phyloP scores from a whole-genome alignment of 2,797 vertebrate genomes.

The Falco cherrug region DNA sequence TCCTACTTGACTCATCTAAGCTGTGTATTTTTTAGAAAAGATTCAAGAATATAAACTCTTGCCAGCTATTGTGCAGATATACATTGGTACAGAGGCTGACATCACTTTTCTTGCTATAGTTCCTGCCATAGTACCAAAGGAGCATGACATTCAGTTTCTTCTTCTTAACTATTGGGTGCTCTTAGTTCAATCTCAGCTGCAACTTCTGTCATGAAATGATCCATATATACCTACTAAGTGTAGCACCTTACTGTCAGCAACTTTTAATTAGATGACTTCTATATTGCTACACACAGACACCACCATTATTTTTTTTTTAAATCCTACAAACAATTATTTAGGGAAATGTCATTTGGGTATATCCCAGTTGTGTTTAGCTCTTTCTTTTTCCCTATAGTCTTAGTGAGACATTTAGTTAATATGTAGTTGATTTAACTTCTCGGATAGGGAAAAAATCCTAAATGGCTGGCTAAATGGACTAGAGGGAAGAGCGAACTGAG shows the following conservation, averaged over 20 bases:
- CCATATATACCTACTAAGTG: neutral
- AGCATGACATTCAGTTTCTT: neutral
- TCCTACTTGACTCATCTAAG: neutral
- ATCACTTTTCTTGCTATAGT: neutral
- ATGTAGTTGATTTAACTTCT: neutral
- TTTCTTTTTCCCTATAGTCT: neutral
- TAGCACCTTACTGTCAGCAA: neutral
- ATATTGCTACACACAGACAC: neutral
- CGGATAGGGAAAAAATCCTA: neutral
- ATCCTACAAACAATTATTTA: neutral
- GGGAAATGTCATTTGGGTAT: neutral
- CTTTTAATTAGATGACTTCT: neutral
- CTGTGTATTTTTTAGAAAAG: neutral
- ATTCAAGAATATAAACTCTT: neutral
- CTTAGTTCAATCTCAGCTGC: neutral
- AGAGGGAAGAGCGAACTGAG: neutral
- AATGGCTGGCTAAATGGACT: neutral
- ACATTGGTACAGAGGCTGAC: neutral
- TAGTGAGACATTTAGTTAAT: neutral
- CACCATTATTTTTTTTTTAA: accelerated
- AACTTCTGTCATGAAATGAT: neutral
- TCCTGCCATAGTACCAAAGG: neutral
- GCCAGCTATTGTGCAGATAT: neutral
- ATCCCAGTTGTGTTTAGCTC: neutral
- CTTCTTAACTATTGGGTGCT: neutral